phyloP scores from a whole-genome alignment of 2,888 invertebrate genomes.

The Acanthosepion lycidas region DNA sequence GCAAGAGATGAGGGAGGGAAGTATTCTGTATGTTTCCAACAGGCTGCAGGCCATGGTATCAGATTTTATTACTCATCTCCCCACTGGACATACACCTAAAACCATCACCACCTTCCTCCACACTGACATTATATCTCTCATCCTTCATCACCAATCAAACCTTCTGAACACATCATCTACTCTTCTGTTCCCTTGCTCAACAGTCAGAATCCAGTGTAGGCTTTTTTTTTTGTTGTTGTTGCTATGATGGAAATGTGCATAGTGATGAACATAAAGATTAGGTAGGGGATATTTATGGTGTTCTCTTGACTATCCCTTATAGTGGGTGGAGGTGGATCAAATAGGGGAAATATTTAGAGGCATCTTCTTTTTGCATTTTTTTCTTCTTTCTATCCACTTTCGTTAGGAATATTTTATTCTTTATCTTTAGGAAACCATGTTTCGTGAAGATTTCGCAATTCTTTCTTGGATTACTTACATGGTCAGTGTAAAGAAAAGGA shows the following conservation, averaged over 20 bases:
- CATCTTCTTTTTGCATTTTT: neutral
- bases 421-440: neutral
- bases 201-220: neutral
- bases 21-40: neutral
- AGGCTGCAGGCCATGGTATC: conserved; percentile 5
- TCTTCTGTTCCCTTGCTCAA: neutral
- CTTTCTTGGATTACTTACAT: no score
- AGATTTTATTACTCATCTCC: neutral
- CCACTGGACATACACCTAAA: neutral
- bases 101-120: neutral
- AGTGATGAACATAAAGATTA: neutral
- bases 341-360: neutral
- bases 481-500: no score
- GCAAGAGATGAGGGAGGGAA: neutral
- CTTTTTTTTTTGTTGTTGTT: neutral
- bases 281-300: neutral
- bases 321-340: no score
- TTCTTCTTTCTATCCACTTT: neutral
- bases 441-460: no score
- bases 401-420: neutral
- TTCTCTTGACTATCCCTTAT: neutral
- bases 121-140: neutral
- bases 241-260: neutral
- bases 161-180: neutral
- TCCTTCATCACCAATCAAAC: conserved; percentile 33